Conservation (phyloP, 2,797 vertebrate species). For the Yasuhikotakia modesta region DNA sequence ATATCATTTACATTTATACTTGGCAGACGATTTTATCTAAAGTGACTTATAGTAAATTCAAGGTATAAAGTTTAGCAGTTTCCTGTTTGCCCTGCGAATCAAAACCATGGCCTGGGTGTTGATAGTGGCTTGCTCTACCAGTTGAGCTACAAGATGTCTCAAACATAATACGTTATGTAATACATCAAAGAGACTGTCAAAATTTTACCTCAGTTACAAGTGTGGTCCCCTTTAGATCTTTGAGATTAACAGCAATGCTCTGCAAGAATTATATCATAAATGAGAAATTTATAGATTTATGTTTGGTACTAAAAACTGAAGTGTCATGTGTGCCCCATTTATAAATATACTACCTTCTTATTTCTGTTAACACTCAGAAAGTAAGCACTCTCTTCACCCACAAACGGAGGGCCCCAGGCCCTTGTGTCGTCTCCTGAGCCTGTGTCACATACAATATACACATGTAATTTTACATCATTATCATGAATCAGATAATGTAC, state of each 20-base stretch:
- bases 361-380: no score
- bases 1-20: not conserved
- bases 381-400: slow-evolving; percentile 85
- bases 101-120: not conserved
- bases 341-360: no score
- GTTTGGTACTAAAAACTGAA: not conserved
- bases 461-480: not conserved
- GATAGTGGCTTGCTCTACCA: no score
- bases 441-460: slow-evolving; percentile 58
- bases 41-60: not conserved
- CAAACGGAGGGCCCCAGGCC: slow-evolving; percentile 93
- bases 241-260: slow-evolving; percentile 90
- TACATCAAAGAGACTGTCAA: not conserved
- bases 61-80: not conserved
- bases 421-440: slow-evolving; percentile 90
- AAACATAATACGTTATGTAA: not conserved
- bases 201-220: slow-evolving; percentile 84
- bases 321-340: no score
- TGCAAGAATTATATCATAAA: slow-evolving; percentile 55
- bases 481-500: not conserved
- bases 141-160: not conserved
- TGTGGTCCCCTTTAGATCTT: slow-evolving; percentile 80
- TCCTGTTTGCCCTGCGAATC: not conserved
- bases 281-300: not conserved
- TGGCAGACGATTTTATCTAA: not conserved